Evolutionary conservation across 2,113 vertebrate species (phyloP).

Genomic region (Glareola pratincola): DNA sequence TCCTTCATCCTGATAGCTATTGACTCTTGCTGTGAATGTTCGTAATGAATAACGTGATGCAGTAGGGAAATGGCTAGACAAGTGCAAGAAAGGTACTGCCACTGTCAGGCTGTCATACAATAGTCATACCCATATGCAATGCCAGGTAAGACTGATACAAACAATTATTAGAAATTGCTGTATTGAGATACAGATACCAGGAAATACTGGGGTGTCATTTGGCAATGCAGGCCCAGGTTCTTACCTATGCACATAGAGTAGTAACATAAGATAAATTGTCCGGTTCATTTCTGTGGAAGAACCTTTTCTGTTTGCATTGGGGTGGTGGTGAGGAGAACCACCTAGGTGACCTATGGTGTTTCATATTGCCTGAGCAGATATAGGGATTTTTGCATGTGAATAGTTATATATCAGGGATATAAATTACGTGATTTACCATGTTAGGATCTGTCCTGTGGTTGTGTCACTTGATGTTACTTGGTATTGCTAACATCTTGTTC

Average conservation of each 20-base stretch:
- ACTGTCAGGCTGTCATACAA: not conserved
- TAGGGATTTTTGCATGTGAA: not conserved
- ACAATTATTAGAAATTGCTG: not conserved
- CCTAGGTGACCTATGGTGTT: not conserved
- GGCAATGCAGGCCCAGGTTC: not conserved
- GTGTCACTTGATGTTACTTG: not conserved
- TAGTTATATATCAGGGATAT: not conserved
- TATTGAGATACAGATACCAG: not conserved
- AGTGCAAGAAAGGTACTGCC: not conserved
- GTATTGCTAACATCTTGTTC: not conserved
- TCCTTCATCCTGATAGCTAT: not conserved
- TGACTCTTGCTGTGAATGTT: not conserved
- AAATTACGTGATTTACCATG: not conserved
- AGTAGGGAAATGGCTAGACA: not conserved
- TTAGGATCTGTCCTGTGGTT: not conserved
- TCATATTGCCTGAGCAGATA: not conserved
- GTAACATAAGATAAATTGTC: not conserved
- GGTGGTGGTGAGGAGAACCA: not conserved
- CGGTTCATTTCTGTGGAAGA: not conserved
- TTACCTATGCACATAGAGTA: not conserved
- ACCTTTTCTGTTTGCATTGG: not conserved
- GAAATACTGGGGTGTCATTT: not conserved
- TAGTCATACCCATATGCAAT: not conserved
- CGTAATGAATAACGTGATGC: not conserved
- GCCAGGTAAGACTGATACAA: not conserved